A percentile compares a stretch with the other conserved stretches of the same genome.
Evolutionary conservation across 1,140 invertebrate species (phyloP).

Genomic region (Ephestia elutella): DNA sequence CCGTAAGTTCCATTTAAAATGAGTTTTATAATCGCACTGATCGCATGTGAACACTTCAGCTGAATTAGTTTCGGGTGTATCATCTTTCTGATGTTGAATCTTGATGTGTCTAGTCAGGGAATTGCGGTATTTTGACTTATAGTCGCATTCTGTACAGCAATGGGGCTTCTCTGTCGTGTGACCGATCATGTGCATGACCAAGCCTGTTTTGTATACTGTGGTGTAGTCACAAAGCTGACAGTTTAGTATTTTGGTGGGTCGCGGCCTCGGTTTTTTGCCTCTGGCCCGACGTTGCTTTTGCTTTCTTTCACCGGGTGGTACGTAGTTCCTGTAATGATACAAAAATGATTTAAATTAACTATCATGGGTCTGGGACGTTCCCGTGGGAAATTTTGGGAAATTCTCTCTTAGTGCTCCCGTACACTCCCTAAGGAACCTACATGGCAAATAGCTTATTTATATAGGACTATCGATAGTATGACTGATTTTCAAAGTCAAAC

Average conservation of each 20-base stretch:
- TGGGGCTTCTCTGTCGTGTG: conserved; percentile 30
- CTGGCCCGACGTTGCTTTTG: neutral
- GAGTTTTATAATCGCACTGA: conserved; percentile 21
- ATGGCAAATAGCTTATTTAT: too few relatives aligned
- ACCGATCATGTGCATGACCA: conserved; percentile 45
- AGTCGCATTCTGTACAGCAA: conserved; percentile 22
- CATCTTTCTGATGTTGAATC: conserved; percentile 31
- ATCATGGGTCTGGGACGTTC: too few relatives aligned
- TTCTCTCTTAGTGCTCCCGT: too few relatives aligned
- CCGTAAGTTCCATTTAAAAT: conserved; percentile 44
- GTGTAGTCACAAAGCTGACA: conserved; percentile 63
- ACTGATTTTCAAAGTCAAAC: too few relatives aligned
- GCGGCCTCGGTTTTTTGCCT: neutral
- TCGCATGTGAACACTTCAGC: conserved; percentile 8
- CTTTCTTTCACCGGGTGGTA: neutral
- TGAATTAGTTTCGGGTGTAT: neutral
- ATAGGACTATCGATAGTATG: too few relatives aligned
- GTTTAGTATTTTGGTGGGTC: conserved; percentile 19
- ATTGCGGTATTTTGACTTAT: conserved; percentile 37
- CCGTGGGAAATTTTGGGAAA: too few relatives aligned
- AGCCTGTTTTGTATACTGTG: conserved; percentile 58
- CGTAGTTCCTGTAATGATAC: neutral
- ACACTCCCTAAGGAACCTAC: too few relatives aligned
- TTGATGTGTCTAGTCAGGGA: conserved; percentile 33
- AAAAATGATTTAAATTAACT: too few relatives aligned